Percentiles rank a stretch among this genome's conserved stretches.
phyloP scores from a whole-genome alignment of 2,113 vertebrate genomes.

The Turnix velox region DNA sequence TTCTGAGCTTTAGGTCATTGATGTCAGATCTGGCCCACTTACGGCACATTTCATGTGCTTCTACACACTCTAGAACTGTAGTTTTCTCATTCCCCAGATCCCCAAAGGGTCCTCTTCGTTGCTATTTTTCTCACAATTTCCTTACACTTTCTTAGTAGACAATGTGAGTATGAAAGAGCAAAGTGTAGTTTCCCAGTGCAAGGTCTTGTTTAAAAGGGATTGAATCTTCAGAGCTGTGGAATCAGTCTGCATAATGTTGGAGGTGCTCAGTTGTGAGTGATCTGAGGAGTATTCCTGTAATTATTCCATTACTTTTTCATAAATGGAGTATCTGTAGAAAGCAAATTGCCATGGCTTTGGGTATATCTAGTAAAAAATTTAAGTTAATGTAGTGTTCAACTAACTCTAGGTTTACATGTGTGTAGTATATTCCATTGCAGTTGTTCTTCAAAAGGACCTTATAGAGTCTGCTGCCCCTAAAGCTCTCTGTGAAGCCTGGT shows the following conservation, averaged over 20 bases:
- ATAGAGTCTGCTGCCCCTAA: not conserved
- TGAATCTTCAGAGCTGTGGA: not conserved
- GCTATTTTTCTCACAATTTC: not conserved
- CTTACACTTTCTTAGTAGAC: not conserved
- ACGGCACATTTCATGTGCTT: not conserved
- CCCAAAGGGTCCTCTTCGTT: not conserved
- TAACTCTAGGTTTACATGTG: not conserved
- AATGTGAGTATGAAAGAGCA: not conserved
- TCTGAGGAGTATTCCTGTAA: not conserved
- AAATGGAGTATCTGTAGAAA: not conserved
- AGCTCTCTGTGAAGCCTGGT: not conserved
- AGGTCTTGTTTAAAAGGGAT: not conserved
- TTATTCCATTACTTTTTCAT: not conserved
- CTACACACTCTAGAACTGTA: not conserved
- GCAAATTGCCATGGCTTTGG: not conserved
- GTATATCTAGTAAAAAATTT: not conserved
- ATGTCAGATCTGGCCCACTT: not conserved
- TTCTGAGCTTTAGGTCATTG: not conserved
- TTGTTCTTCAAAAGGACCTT: not conserved
- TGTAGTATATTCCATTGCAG: not conserved
- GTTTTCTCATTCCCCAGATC: not conserved
- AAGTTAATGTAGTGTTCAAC: accelerated
- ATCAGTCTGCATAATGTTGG: accelerated
- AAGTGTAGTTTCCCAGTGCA: not conserved
- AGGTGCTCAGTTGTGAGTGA: not conserved